phyloP scores from a whole-genome alignment of 2,797 vertebrate genomes.

The Falco columbarius region DNA sequence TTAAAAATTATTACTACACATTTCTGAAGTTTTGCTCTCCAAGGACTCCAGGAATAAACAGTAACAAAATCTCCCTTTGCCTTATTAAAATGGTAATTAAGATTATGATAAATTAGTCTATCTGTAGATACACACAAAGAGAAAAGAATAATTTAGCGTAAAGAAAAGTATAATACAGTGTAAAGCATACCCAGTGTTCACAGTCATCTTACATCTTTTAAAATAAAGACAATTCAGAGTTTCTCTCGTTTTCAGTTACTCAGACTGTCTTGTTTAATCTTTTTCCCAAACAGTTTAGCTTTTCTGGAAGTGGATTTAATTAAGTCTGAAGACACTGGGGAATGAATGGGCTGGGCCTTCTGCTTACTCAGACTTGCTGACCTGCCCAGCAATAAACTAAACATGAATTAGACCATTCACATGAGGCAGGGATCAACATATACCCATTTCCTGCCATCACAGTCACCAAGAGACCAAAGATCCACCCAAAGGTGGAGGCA shows the following conservation, averaged over 20 bases:
- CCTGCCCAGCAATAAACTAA: background rate
- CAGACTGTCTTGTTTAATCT: constrained; percentile 49
- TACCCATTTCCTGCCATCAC: background rate
- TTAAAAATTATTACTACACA: background rate
- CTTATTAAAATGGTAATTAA: background rate
- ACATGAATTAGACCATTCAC: background rate
- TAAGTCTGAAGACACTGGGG: constrained; percentile 35
- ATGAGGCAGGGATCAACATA: background rate
- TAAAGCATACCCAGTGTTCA: background rate
- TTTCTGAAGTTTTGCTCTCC: background rate
- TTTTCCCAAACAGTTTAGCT: constrained; percentile 47
- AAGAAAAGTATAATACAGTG: background rate
- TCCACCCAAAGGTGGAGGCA: background rate
- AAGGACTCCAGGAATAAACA: background rate
- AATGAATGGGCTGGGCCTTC: background rate
- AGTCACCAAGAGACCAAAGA: background rate
- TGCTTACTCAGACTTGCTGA: background rate
- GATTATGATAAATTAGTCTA: background rate
- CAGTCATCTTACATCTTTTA: constrained; percentile 20
- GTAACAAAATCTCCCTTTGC: background rate
- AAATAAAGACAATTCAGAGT: background rate
- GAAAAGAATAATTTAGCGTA: background rate
- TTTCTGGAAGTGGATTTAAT: constrained; percentile 56
- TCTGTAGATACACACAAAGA: background rate
- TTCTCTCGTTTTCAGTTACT: constrained; percentile 63